phyloP scores from a whole-genome alignment of 2,113 vertebrate species.

The Syngnathoides biaculeatus region DNA sequence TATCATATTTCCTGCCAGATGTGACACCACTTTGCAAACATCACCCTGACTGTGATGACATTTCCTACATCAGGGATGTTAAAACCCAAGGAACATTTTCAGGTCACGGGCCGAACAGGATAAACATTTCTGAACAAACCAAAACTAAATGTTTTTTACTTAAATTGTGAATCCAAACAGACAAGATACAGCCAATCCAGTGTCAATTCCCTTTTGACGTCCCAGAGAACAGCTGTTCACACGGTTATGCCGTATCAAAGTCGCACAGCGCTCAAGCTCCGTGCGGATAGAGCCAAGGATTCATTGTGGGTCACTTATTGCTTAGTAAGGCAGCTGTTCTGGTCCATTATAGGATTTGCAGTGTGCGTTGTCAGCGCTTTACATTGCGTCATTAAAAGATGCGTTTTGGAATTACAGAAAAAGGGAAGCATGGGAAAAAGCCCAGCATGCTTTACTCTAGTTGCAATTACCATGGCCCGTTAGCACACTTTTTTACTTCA shows the following conservation, averaged over 20 bases:
- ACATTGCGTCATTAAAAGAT: no score
- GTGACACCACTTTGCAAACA: conserved; percentile 8
- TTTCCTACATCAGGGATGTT: not conserved
- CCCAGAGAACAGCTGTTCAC: not conserved
- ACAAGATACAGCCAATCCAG: not conserved
- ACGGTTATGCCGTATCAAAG: not conserved
- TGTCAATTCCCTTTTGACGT: not conserved
- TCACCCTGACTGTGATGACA: not conserved
- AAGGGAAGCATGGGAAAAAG: no score
- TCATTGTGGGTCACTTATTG: not conserved
- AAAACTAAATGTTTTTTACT: not conserved
- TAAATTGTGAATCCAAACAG: not conserved
- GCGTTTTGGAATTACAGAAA: not conserved
- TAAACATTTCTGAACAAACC: not conserved
- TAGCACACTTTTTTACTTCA: no score
- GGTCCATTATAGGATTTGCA: not conserved
- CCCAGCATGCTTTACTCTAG: not conserved
- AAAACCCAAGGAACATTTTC: not conserved
- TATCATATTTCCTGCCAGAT: conserved; percentile 9
- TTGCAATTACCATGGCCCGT: not conserved
- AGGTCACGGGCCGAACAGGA: not conserved
- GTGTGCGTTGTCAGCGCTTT: not conserved
- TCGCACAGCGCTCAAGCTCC: not conserved
- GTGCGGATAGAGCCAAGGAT: not conserved
- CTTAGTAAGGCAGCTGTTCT: not conserved